These are phyloP conservation scores for Pedionomus torquatus DNA, from an alignment of 2,113 vertebrate species.

Conservation along the genomic window DNA sequence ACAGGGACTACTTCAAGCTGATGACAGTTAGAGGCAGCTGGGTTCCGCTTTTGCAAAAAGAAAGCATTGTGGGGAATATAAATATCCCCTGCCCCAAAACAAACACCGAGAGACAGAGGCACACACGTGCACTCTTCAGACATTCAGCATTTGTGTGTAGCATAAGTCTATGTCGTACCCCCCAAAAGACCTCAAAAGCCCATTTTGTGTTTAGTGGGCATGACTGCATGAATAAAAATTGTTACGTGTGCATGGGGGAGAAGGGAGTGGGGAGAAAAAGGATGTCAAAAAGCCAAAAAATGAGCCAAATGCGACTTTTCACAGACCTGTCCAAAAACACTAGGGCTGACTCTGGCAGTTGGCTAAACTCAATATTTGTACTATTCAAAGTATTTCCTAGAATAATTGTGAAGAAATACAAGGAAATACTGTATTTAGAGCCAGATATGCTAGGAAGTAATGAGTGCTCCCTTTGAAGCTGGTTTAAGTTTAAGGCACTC, in stretches of 20 bases:
- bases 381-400: slow-evolving; percentile 55
- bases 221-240: background rate
- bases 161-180: rapidly evolving
- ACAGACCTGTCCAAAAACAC: background rate
- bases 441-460: slow-evolving; percentile 1
- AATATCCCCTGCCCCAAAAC: background rate
- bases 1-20: background rate
- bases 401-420: slow-evolving; percentile 9
- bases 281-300: background rate
- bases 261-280: background rate
- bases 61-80: background rate
- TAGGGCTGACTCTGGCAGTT: slow-evolving; percentile 13
- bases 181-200: background rate
- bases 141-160: background rate
- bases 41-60: background rate
- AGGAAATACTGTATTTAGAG: slow-evolving; percentile 17
- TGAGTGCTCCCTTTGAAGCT: slow-evolving; percentile 17
- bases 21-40: background rate
- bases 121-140: rapidly evolving
- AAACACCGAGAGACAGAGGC: background rate
- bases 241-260: rapidly evolving
- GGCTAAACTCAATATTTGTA: slow-evolving; percentile 59
- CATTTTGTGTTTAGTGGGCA: background rate
- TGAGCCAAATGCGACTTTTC: background rate
- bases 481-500: background rate